Evolutionary conservation across 2,113 vertebrate genomes (phyloP).

Genomic region (Neodontobutis hainanensis): DNA sequence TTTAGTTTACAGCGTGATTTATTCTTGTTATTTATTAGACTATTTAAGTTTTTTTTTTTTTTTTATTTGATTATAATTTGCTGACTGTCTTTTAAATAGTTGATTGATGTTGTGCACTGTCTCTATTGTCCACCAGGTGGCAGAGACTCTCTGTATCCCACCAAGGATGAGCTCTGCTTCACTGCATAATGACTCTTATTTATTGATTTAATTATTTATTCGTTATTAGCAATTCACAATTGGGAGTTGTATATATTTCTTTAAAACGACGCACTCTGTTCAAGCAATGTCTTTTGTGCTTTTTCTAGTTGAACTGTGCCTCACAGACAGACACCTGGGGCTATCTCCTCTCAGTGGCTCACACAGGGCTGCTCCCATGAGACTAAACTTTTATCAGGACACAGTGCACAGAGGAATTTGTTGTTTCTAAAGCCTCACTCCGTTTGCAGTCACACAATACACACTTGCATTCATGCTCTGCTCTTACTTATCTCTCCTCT

Average conservation of each 20-base stretch:
- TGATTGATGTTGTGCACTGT: neutral
- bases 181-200: neutral
- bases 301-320: neutral
- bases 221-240: neutral
- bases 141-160: conserved; percentile 31
- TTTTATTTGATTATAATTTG: neutral
- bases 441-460: neutral
- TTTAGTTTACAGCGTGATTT: too few relatives aligned
- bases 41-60: neutral
- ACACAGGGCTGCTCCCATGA: conserved; percentile 9
- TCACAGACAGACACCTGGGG: neutral
- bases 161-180: neutral
- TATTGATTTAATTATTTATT: conserved; percentile 3
- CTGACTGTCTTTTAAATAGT: too few relatives aligned
- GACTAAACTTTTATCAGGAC: conserved; percentile 25
- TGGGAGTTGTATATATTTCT: neutral
- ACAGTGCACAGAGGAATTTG: conserved; percentile 21
- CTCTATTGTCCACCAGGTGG: conserved; percentile 43
- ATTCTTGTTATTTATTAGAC: neutral
- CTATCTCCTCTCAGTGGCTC: conserved; percentile 16
- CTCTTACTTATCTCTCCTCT: neutral
- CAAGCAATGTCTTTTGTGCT: neutral
- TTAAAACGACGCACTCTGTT: neutral
- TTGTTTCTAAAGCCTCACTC: neutral
- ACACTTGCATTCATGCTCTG: neutral